These are phyloP conservation scores for Nixonia krombeini DNA, from an alignment of 1,140 invertebrate genomes.

Conservation along the genomic window DNA sequence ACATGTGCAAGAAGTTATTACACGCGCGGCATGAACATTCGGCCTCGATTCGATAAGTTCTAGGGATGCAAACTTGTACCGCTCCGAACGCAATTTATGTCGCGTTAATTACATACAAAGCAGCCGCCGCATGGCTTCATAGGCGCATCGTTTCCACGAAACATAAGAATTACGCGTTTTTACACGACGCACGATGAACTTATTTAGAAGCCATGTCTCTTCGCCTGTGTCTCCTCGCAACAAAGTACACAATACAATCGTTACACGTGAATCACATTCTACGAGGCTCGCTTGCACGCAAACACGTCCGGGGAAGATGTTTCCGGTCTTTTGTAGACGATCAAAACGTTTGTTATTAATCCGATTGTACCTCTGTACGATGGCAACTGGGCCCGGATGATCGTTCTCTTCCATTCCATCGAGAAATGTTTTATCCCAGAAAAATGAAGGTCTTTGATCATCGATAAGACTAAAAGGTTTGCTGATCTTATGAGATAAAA, in stretches of 20 bases:
- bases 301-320: not conserved
- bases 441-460: too few relatives aligned
- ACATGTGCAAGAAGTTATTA: slow-evolving; percentile 4
- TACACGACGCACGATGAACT: not conserved
- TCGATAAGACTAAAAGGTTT: too few relatives aligned
- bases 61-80: not conserved
- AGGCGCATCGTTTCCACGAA: not conserved
- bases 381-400: too few relatives aligned
- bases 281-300: not conserved
- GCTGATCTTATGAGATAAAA: too few relatives aligned
- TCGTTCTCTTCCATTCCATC: too few relatives aligned
- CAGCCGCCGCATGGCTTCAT: too few relatives aligned
- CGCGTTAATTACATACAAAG: not conserved
- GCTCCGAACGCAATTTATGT: not conserved
- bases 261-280: not conserved
- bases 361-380: not conserved
- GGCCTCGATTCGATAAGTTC: slow-evolving; percentile 2
- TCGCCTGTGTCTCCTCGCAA: not conserved
- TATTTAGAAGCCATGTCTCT: not conserved
- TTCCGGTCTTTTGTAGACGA: not conserved
- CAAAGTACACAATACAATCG: not conserved
- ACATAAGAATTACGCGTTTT: not conserved
- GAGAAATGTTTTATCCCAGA: too few relatives aligned
- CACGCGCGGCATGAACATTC: slow-evolving; percentile 5
- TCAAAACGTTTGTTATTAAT: not conserved